phyloP scores from a whole-genome alignment of 1,140 invertebrate species.

The Streblospio benedicti region DNA sequence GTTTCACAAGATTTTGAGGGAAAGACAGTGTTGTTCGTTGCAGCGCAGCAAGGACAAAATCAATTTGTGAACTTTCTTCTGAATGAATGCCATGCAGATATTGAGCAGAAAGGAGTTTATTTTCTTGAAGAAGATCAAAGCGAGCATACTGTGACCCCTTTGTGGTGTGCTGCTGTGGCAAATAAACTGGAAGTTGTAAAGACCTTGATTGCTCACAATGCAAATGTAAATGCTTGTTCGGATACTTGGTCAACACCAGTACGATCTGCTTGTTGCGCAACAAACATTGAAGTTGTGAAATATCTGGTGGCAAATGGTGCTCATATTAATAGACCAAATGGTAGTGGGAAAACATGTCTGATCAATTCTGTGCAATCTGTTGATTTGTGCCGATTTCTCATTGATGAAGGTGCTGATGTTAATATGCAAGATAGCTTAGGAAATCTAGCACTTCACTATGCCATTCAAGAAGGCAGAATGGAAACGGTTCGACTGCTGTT shows the following conservation, averaged over 20 bases:
- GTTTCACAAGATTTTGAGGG: slow-evolving; percentile 50
- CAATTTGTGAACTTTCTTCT: slow-evolving; percentile 83
- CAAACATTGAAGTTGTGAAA: slow-evolving; percentile 68
- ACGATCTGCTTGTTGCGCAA: slow-evolving; percentile 86
- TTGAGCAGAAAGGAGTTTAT: slow-evolving; percentile 69
- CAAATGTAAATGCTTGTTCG: slow-evolving; percentile 73
- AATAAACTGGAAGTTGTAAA: slow-evolving; percentile 69
- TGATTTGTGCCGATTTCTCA: slow-evolving; percentile 69
- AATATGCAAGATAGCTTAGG: slow-evolving; percentile 82
- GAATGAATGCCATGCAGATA: slow-evolving; percentile 67
- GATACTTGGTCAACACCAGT: slow-evolving; percentile 83
- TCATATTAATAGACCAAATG: slow-evolving; percentile 75
- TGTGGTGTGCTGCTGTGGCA: slow-evolving; percentile 90
- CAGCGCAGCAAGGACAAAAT: slow-evolving; percentile 71
- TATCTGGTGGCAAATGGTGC: slow-evolving; percentile 75
- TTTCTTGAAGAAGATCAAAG: slow-evolving; percentile 53
- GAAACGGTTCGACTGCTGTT: slow-evolving; percentile 76
- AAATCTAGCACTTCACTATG: slow-evolving; percentile 87
- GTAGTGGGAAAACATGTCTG: slow-evolving; percentile 84
- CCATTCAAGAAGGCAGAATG: slow-evolving; percentile 76
- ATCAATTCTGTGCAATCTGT: slow-evolving; percentile 87
- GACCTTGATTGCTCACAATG: slow-evolving; percentile 68
- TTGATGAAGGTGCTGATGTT: slow-evolving; percentile 61
- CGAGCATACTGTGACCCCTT: slow-evolving; percentile 72
- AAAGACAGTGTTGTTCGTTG: slow-evolving; percentile 77